Base-by-base conservation (phyloP, 92 coral and sea anemone species). In the Umimayanthus chanpuru region DNA sequence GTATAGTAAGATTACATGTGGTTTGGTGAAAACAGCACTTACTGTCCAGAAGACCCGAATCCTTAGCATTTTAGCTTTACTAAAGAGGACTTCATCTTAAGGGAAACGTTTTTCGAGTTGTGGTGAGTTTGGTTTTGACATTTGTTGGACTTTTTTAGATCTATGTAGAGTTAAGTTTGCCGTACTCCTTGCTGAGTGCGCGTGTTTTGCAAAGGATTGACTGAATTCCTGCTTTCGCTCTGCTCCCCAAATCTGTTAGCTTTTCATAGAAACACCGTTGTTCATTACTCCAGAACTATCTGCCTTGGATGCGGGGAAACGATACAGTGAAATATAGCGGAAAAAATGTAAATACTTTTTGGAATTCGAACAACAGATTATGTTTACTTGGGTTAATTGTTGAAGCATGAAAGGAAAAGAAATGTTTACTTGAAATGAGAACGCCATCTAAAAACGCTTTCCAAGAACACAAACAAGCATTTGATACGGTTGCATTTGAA, bases 381-480 rank as follows among this genome's bases (percentile, higher is more conserved):
- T 39, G 18, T 40, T 75, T 36, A 14, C 44, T 75, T 32, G 39
- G 39, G 43, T 30, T 0, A 47, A 6, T 73, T 73, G 79, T 15
- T 39, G 79, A 75, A 75, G 49, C 53, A 36, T 73, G 76, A 71
- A 71, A 71, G 20, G 4, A 50, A 75, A 75, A 75, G 77, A 50
- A 75, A 75, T 75, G 68, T 23, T 20, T 21, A 3, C 68, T 6
- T 36, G 23, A 36, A 23, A 36, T 6, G 23, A 40, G 50, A 36
- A 36, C 44, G 41, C 41, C 79, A 39, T 75, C 39, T 75, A 73
- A 2, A 32, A 39, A 26, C 1, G 76, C 76, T 23, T 29, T 30
- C 39, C 11, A 10, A 11, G 40, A 67, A 67, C 73, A 67, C 30
- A 67, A n/a, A 67, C 73, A 26, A 30, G 18, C 23, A 39, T 61